These are phyloP conservation scores for Peromyscus attwateri DNA, from an alignment of 2,797 vertebrate genomes.

Conservation along the genomic window DNA sequence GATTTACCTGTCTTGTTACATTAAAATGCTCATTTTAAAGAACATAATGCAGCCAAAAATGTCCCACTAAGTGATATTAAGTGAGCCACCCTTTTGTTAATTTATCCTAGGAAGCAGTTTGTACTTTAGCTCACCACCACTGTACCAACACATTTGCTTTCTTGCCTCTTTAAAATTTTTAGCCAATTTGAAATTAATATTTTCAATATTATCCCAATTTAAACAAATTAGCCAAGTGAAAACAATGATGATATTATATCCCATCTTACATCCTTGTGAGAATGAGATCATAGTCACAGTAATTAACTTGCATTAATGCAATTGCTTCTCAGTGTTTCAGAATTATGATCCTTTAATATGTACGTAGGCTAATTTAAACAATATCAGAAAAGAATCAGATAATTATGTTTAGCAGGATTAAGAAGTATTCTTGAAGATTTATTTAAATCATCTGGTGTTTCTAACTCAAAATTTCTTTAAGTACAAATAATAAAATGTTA, in stretches of 20 bases:
- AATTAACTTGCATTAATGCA: constrained; percentile 24
- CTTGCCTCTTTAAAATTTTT: constrained; percentile 35
- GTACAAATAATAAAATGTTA: constrained; percentile 53
- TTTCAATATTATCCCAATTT: constrained; percentile 39
- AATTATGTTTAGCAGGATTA: constrained; percentile 35
- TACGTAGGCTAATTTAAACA: constrained; percentile 11
- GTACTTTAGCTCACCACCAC: background rate
- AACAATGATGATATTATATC: constrained; percentile 7
- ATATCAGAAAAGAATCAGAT: constrained; percentile 42
- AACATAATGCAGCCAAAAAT: background rate
- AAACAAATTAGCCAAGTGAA: constrained; percentile 59
- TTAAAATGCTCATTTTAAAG: constrained; percentile 55
- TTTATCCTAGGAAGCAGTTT: constrained; percentile 50
- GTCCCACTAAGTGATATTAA: background rate
- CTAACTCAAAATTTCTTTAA: constrained; percentile 56
- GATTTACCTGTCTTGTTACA: constrained; percentile 39
- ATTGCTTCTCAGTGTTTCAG: constrained; percentile 11
- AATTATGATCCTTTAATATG: constrained; percentile 52
- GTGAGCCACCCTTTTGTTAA: background rate
- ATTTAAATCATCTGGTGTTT: constrained; percentile 23
- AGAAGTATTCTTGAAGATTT: constrained; percentile 28
- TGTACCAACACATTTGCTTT: background rate
- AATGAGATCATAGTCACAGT: constrained; percentile 47
- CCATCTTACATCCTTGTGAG: background rate
- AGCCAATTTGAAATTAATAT: constrained; percentile 26